phyloP scores from a whole-genome alignment of 1,140 invertebrate species.

The Theocolax elegans region DNA sequence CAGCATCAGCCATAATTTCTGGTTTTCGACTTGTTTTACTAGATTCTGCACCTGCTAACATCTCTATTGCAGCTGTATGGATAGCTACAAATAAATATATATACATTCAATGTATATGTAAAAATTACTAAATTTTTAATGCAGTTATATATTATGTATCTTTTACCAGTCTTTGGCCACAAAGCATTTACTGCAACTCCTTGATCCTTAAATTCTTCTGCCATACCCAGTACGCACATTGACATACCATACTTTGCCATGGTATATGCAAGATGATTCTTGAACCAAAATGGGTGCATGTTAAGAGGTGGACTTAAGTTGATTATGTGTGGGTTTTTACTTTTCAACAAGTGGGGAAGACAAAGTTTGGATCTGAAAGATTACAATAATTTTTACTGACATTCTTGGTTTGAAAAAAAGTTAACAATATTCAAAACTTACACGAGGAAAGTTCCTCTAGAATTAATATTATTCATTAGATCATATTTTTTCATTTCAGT shows the following conservation, averaged over 20 bases:
- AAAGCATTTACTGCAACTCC: constrained; percentile 96
- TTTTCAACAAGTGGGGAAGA: constrained; percentile 89
- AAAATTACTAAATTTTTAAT: constrained; percentile 4
- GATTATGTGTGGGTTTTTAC: constrained; percentile 93
- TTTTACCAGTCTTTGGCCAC: constrained; percentile 93
- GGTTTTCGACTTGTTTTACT: constrained; percentile 78
- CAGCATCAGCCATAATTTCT: constrained; percentile 96
- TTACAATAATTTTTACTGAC: constrained; percentile 14
- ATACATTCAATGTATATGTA: constrained; percentile 7
- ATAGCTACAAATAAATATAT: constrained; percentile 76
- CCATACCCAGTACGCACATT: constrained; percentile 97
- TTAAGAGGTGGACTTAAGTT: constrained; percentile 96
- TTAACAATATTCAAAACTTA: too few relatives aligned
- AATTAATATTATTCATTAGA: constrained; percentile 92
- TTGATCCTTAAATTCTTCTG: constrained; percentile 86
- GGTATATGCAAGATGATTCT: constrained; percentile 94
- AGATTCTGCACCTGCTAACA: constrained; percentile 83
- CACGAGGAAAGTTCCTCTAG: constrained; percentile 91
- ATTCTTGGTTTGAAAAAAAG: too few relatives aligned
- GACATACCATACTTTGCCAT: constrained; percentile 99
- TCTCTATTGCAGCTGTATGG: constrained; percentile 95
- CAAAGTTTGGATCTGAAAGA: constrained; percentile 88
- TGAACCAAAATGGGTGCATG: constrained; percentile 92
- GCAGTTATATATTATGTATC: constrained; percentile 7
- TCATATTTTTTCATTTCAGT: constrained; percentile 98